phyloP scores from a whole-genome alignment of 2,113 vertebrate species.

The Poicephalus meyeri region DNA sequence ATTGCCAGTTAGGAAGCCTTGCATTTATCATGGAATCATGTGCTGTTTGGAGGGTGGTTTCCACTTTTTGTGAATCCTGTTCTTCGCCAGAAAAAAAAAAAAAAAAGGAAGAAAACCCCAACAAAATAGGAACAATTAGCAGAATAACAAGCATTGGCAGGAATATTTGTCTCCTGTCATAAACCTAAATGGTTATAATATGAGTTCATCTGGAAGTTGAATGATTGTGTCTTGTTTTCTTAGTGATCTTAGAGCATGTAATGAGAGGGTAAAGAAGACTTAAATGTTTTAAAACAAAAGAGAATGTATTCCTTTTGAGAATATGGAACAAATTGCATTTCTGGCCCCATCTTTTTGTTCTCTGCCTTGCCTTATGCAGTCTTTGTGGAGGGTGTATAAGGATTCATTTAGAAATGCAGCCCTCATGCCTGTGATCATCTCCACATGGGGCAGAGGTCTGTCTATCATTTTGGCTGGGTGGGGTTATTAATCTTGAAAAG shows the following conservation, averaged over 20 bases:
- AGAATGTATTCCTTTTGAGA: neutral
- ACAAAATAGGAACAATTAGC: neutral
- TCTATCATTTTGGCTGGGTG: neutral
- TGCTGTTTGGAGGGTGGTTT: neutral
- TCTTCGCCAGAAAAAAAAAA: neutral
- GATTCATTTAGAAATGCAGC: constrained; percentile 3
- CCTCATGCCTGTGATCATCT: neutral
- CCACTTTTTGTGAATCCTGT: neutral
- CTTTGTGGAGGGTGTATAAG: neutral
- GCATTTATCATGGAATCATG: neutral
- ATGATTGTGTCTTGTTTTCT: neutral
- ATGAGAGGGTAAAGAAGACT: neutral
- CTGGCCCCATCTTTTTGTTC: neutral
- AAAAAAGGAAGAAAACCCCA: neutral
- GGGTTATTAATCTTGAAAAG: neutral
- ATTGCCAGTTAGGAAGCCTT: neutral
- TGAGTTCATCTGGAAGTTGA: neutral
- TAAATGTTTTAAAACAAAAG: neutral
- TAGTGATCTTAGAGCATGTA: neutral
- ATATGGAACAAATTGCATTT: neutral
- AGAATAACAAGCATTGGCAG: neutral
- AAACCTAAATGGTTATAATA: neutral
- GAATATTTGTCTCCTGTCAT: neutral
- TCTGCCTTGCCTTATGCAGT: neutral
- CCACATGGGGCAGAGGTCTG: neutral